These are phyloP conservation scores for Lamellibrachia luymesi DNA, from an alignment of 1,140 invertebrate species.

Conservation along the genomic window DNA sequence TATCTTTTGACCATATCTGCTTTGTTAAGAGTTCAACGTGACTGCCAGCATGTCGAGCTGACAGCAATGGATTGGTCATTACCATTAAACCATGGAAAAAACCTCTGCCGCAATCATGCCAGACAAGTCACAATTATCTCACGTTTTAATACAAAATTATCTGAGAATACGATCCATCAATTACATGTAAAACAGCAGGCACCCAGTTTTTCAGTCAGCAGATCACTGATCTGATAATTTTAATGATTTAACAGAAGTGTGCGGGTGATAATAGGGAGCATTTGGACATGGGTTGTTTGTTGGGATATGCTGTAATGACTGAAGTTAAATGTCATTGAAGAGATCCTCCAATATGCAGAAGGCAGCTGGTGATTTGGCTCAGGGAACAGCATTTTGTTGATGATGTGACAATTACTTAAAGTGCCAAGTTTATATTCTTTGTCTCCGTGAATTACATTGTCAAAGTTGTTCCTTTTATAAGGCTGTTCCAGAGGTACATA, in stretches of 20 bases:
- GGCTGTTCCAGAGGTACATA: not conserved
- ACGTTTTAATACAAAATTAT: not conserved
- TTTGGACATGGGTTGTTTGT: not conserved
- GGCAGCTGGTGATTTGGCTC: not conserved
- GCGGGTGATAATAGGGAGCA: slow-evolving; percentile 3
- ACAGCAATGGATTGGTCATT: slow-evolving; percentile 4
- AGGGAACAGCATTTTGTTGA: not conserved
- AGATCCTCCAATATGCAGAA: not conserved
- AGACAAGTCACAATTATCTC: not conserved
- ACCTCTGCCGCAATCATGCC: not conserved
- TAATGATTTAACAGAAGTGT: not conserved
- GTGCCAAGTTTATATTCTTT: not conserved
- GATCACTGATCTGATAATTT: not conserved
- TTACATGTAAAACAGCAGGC: not conserved
- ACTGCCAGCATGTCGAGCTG: not conserved
- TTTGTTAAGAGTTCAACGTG: not conserved
- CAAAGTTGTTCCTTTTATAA: not conserved
- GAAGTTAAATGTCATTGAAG: not conserved
- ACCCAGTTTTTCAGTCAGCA: not conserved
- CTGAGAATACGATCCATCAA: not conserved
- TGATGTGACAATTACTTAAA: not conserved
- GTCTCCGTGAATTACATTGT: too few relatives aligned
- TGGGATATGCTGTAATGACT: not conserved
- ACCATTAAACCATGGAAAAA: not conserved
- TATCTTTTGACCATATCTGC: not conserved